Evolutionary conservation across 2,797 vertebrate genomes (phyloP).

Genomic region (Ctenochaetus hawaiiensis): DNA sequence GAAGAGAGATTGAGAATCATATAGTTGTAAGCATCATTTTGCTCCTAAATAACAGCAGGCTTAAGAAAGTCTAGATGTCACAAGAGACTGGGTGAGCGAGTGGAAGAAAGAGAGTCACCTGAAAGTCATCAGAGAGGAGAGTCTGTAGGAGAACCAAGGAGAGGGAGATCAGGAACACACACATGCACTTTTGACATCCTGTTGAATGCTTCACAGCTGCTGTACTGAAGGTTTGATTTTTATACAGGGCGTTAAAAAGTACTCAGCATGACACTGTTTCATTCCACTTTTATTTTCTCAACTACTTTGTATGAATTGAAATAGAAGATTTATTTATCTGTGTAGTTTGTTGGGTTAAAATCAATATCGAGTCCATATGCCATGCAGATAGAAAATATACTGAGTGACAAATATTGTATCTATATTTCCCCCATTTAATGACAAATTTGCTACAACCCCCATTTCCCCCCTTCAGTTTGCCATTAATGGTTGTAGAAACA

Average conservation of each 20-base stretch:
- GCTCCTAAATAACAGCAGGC: constrained; percentile 40
- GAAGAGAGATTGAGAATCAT: constrained; percentile 11
- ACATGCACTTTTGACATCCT: constrained; percentile 21
- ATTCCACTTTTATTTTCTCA: too few relatives aligned
- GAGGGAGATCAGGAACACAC: constrained; percentile 23
- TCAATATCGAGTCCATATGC: too few relatives aligned
- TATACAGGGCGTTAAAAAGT: not conserved
- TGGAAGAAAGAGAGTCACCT: constrained; percentile 35
- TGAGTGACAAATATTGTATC: too few relatives aligned
- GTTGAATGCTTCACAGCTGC: constrained; percentile 7
- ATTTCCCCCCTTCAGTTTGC: not conserved
- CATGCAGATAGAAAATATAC: too few relatives aligned
- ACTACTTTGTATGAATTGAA: too few relatives aligned
- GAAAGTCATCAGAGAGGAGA: constrained; percentile 14
- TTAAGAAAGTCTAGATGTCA: constrained; percentile 36
- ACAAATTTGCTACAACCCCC: too few relatives aligned
- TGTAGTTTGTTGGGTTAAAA: too few relatives aligned
- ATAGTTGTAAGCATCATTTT: constrained; percentile 23
- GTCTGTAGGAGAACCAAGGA: constrained; percentile 7
- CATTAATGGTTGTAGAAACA: not conserved
- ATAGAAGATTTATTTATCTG: too few relatives aligned
- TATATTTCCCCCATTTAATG: too few relatives aligned
- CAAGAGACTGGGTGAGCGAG: constrained; percentile 9
- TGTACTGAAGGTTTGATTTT: not conserved
- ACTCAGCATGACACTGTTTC: too few relatives aligned